phyloP scores from a whole-genome alignment of 2,797 vertebrate genomes.

The Tarsius wallacei region DNA sequence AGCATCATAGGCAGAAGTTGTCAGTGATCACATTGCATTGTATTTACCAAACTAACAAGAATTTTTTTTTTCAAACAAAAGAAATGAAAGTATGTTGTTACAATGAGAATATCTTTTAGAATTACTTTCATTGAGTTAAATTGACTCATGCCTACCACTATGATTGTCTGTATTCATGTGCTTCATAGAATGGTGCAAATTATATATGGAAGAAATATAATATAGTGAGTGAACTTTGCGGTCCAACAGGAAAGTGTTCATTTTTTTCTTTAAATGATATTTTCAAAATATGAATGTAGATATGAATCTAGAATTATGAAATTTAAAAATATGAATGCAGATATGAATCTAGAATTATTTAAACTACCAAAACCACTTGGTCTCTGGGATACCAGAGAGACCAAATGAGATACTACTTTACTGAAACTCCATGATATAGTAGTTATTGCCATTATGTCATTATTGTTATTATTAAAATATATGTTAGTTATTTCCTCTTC shows the following conservation, averaged over 20 bases:
- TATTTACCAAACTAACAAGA: not conserved
- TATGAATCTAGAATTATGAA: slow-evolving; percentile 32
- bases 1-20: not conserved
- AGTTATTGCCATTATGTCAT: not conserved
- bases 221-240: not conserved
- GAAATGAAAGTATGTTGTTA: not conserved
- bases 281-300: not conserved
- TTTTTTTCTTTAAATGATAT: not conserved
- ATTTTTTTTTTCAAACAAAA: not conserved
- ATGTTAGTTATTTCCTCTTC: not conserved
- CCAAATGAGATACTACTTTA: not conserved
- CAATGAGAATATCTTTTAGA: not conserved
- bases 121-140: not conserved
- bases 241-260: not conserved
- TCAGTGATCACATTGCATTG: not conserved
- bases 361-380: not conserved
- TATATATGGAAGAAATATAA: not conserved
- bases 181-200: not conserved
- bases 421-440: not conserved
- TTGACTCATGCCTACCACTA: not conserved
- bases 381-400: slow-evolving; percentile 6
- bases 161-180: not conserved
- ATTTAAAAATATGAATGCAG: not conserved
- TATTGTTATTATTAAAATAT: not conserved
- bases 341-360: slow-evolving; percentile 40